phyloP scores from a whole-genome alignment of 2,888 invertebrate genomes.

The Serripes groenlandicus region DNA sequence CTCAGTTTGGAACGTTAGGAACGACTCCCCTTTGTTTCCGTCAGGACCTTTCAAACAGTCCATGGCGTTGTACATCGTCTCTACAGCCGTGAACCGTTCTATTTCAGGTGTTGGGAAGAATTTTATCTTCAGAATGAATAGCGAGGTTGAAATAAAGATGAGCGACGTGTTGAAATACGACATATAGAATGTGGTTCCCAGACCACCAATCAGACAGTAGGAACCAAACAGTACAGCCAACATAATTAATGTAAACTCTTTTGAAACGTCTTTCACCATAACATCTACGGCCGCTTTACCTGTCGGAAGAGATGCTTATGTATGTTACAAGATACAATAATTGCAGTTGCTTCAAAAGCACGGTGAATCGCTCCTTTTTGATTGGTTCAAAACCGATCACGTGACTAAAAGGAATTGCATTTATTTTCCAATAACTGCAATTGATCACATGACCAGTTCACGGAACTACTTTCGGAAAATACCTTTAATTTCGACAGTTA shows the following conservation, averaged over 20 bases:
- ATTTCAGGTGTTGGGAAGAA: constrained; percentile 67
- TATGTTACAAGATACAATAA: too few species aligned
- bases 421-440: too few species aligned
- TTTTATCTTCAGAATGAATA: constrained; percentile 74
- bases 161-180: constrained; percentile 83
- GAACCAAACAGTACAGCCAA: constrained; percentile 80
- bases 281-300: constrained; percentile 76
- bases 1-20: constrained; percentile 77
- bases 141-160: constrained; percentile 77
- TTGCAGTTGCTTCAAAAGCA: too few species aligned
- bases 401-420: too few species aligned
- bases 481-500: too few species aligned
- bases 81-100: constrained; percentile 60
- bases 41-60: constrained; percentile 59
- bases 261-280: constrained; percentile 75
- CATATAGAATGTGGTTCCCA: constrained; percentile 84
- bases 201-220: constrained; percentile 80
- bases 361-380: too few species aligned
- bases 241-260: constrained; percentile 78
- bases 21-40: constrained; percentile 60
- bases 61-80: constrained; percentile 72
- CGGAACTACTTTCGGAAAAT: too few species aligned
- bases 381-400: too few species aligned
- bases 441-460: too few species aligned
- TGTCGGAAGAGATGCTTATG: constrained; percentile 37